phyloP scores from a whole-genome alignment of 1,140 invertebrate genomes.

The Ostrea denselamellosa region DNA sequence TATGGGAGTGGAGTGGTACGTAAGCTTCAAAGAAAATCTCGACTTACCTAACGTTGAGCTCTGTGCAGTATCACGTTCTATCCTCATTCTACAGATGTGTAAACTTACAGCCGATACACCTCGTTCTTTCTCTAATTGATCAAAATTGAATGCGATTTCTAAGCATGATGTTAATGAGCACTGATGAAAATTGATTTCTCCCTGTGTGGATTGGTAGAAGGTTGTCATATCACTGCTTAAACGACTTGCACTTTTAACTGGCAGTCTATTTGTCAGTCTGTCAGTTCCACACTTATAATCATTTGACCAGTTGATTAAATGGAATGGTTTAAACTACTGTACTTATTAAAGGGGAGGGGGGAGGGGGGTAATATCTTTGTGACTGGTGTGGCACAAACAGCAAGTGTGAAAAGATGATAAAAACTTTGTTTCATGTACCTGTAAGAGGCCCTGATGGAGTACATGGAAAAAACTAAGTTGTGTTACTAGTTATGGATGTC shows the following conservation, averaged over 20 bases:
- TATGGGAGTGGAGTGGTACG: not conserved
- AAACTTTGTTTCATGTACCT: too few species aligned
- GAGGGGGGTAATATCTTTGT: not conserved
- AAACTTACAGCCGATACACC: conserved; percentile 21
- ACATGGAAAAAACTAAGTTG: too few species aligned
- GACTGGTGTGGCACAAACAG: too few species aligned
- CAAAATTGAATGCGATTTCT: conserved; percentile 35
- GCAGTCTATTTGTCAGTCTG: conserved; percentile 27
- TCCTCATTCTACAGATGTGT: conserved; percentile 14
- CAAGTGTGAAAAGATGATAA: too few species aligned
- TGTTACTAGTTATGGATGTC: too few species aligned
- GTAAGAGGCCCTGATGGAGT: too few species aligned
- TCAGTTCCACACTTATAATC: conserved; percentile 22
- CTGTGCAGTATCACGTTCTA: not conserved
- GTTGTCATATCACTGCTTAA: conserved; percentile 19
- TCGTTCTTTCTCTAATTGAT: conserved; percentile 29
- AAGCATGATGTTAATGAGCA: conserved; percentile 35
- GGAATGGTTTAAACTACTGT: not conserved
- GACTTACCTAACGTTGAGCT: not conserved
- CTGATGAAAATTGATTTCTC: conserved; percentile 30
- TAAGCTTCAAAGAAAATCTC: conserved; percentile 9
- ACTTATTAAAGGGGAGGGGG: not conserved
- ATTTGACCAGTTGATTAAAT: not conserved
- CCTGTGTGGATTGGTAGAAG: conserved; percentile 5
- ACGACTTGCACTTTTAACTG: conserved; percentile 24